Evolutionary conservation across 2,797 vertebrate species (phyloP), one percentile per base, ranked within the genome.

Genomic region (Hydrolagus colliei): DNA sequence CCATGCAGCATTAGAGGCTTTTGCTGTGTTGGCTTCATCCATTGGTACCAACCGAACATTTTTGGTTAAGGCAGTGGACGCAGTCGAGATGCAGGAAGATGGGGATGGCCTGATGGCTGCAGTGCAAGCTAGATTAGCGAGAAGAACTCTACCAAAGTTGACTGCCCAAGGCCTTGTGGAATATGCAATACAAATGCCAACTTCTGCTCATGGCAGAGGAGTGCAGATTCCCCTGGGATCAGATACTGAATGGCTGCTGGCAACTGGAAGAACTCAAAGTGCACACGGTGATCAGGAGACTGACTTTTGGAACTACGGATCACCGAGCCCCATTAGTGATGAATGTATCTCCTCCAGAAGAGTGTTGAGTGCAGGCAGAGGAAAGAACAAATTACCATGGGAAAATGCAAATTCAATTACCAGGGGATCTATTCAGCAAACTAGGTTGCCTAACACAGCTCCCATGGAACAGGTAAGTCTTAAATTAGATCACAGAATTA

Each of bases 311-410:
- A 91, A 88, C 86, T 93, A 92, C 76, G 90, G 91, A 86, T 92
- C 92, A 0, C 89, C 93, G 0, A 92, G 93, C 0, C 93, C 90
- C 0, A 90, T 88, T 76, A 90, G 89, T 0, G 92, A 90, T 0
- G 92, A 89, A 0, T 88, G 91, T 5, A 5, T 87, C 0, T 89
- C 92, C 87, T 94, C 95, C 16, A 91, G 96, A 59, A 95, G 96
- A 86, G 95, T 96, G 5, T 90, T 96, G 87, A 99, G 96, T 0
- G 97, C 97, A 0, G 95, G 95, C 0, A 98, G 96, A 90, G 95
- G 95, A 4, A 99, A 96, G 88, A 96, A 92, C 92, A 98, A 96
- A 87, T 93, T 99, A 85, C 98, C 97, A 0, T 99, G 98, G 98
- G 96, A 97, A 89, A 94, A 88, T 18, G 90, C 93, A 0, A 91